Percentiles rank a stretch among this genome's conserved stretches.
Evolutionary conservation across 2,113 vertebrate genomes (phyloP).

Genomic region (Leiothrix lutea): DNA sequence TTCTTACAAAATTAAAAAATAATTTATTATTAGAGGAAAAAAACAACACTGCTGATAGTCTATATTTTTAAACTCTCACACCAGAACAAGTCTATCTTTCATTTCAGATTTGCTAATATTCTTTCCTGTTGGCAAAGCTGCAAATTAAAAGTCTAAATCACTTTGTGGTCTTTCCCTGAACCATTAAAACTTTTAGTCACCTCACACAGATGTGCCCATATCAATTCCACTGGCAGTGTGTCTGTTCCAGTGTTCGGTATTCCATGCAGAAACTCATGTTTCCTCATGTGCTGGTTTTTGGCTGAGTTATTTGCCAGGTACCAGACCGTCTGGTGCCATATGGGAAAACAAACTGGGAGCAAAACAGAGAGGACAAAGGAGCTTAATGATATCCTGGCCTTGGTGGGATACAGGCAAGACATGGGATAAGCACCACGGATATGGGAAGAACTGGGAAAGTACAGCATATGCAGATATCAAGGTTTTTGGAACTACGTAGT

Average conservation of each 20-base stretch:
- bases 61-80: background rate
- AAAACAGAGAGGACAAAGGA: background rate
- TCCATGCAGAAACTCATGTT: background rate
- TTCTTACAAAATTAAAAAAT: background rate
- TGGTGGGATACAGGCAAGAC: background rate
- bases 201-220: fast-evolving
- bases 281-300: background rate
- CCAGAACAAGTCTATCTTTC: background rate
- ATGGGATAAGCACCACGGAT: background rate
- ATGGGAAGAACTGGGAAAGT: background rate
- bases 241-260: background rate
- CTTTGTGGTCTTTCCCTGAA: background rate
- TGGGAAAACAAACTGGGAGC: background rate
- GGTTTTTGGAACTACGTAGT: background rate
- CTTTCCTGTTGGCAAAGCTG: background rate
- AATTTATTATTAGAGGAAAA: background rate
- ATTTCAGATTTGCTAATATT: background rate
- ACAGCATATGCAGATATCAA: background rate
- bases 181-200: background rate
- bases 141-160: background rate
- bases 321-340: fast-evolving
- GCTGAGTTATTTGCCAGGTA: background rate
- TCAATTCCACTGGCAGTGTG: background rate
- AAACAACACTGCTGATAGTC: background rate
- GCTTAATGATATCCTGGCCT: no score